A percentile compares a stretch with the other conserved stretches of the same genome.
These are phyloP conservation scores for Mormyrus iriodes DNA, from an alignment of 2,113 vertebrate species.

Conservation along the genomic window DNA sequence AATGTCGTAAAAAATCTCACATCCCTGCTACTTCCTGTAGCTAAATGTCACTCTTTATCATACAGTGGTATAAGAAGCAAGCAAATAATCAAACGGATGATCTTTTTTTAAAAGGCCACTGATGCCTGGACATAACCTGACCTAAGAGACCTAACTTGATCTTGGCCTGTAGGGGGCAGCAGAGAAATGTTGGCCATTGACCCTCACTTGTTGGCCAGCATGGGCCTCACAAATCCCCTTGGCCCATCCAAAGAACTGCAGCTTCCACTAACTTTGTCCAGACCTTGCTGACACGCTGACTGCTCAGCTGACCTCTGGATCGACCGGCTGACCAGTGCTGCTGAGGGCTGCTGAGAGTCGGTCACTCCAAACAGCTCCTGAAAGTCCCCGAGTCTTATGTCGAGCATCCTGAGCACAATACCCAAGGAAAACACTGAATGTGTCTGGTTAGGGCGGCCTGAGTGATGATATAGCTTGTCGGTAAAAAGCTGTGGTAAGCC, in stretches of 20 bases:
- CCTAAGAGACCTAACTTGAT: too few relatives aligned
- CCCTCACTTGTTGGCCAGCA: not conserved
- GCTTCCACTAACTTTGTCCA: not conserved
- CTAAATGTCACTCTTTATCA: not conserved
- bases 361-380: not conserved
- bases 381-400: not conserved
- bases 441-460: not conserved
- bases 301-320: not conserved
- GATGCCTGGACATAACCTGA: not conserved
- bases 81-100: not conserved
- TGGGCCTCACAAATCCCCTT: not conserved
- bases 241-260: not conserved
- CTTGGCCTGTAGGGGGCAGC: not conserved
- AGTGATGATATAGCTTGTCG: not conserved
- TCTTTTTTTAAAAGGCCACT: not conserved
- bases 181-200: not conserved
- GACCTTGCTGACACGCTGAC: not conserved
- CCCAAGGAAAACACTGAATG: not conserved
- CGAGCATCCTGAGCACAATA: not conserved
- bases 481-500: not conserved
- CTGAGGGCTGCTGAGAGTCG: not conserved
- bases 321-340: not conserved
- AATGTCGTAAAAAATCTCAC: not conserved
- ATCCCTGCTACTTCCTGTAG: not conserved
- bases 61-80: not conserved